Base-by-base conservation (phyloP, 2,113 vertebrate species). In the Equus przewalskii region DNA sequence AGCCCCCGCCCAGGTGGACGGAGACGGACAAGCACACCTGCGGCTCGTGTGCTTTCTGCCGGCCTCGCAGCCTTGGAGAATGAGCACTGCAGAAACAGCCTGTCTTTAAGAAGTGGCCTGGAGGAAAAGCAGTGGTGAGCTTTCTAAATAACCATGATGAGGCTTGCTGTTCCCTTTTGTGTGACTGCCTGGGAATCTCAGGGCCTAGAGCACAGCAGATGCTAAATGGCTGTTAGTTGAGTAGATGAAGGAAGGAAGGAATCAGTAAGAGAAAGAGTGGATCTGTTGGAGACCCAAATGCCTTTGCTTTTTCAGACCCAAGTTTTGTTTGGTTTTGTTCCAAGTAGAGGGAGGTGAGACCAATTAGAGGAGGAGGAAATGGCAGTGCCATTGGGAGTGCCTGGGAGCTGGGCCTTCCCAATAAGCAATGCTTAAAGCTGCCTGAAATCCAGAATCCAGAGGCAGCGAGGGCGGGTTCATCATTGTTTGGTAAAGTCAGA, bases 1-100 rank as follows among this genome's bases (percentile, higher is more conserved):
- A 60, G 10, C n/a, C 33, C 21, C 15, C 5, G 0, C 2, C 1
- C 0, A 0, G 5, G 3, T 0, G 0, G 21, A 41, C 6, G 3
- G 4, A 3, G 6, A 46, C 9, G 1, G 58, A 58, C 62, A 93
- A 69, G 24, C 18, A 30, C 46, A 12, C 44, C 78, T 72, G 26
- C 18, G 36, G 26, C 6, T 30, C 44, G 0, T 22, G 28, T 1
- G 1, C 58, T 56, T 62, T 26, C 86, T 60, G 5, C 0, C 2
- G 73, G 60, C 18, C 36, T 16, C 24, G n/a, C 18, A 9, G 73
- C 19, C 60, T n/a, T 65, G 5, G 21, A 67, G 64, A 41, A 30
- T 7, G 30, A 49, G 26, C 76, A 33, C 41, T 28, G 83, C 24
- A 19, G 26, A 69, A 60, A 49, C 80, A 88, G 36, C 69, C 54